Percentiles rank a stretch among this genome's conserved stretches.
Conservation (phyloP, 2,888 invertebrate species). For the Onchidella celtica region DNA sequence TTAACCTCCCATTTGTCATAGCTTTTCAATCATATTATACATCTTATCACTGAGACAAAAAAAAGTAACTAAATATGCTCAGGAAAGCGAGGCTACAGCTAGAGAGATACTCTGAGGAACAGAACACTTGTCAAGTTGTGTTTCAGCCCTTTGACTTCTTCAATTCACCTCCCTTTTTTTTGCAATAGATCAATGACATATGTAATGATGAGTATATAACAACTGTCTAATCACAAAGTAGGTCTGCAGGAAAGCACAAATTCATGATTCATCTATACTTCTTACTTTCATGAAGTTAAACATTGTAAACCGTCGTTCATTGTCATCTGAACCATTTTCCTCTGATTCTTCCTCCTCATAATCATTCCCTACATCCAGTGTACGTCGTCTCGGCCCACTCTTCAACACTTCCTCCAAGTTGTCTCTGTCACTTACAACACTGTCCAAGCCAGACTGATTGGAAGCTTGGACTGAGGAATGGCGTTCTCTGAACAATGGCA, state of each 20-base stretch:
- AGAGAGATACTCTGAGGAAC: too few relatives aligned
- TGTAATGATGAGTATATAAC: too few relatives aligned
- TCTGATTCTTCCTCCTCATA: background rate
- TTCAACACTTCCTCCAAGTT: slow-evolving; percentile 33
- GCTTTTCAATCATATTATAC: too few relatives aligned
- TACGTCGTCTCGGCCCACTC: background rate
- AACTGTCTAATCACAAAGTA: too few relatives aligned
- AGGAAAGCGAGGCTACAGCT: too few relatives aligned
- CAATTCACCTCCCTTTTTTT: too few relatives aligned
- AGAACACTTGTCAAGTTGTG: too few relatives aligned
- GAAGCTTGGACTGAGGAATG: background rate
- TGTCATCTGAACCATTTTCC: slow-evolving; percentile 8
- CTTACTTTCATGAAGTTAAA: slow-evolving; percentile 45
- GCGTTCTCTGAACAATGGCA: slow-evolving; percentile 33
- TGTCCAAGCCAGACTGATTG: slow-evolving; percentile 18
- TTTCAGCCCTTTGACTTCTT: too few relatives aligned
- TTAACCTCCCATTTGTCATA: too few relatives aligned
- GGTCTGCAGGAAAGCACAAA: background rate
- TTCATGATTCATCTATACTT: background rate
- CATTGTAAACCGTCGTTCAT: background rate
- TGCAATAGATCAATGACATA: too few relatives aligned
- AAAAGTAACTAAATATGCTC: too few relatives aligned
- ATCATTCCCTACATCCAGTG: background rate
- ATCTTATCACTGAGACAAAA: too few relatives aligned
- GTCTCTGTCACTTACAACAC: slow-evolving; percentile 1